Conservation (phyloP, 23 tunicate species). For the Oikopleura vanhoeffeni region DNA sequence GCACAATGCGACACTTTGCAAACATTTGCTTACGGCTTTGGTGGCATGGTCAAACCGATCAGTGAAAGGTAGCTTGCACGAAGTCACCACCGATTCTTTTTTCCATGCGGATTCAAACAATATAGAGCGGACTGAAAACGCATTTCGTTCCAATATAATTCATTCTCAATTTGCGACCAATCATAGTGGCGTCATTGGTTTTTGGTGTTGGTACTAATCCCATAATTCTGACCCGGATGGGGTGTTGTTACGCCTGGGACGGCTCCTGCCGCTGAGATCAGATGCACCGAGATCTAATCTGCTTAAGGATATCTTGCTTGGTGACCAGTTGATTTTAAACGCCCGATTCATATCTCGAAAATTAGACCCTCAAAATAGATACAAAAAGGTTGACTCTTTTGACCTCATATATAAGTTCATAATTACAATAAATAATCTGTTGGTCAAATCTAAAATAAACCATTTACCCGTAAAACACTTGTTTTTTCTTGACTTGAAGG, state of each 20-base stretch:
- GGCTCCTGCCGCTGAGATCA: background rate
- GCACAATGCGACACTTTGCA: background rate
- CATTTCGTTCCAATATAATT: background rate
- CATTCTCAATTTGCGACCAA: background rate
- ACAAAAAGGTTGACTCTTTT: too few species aligned
- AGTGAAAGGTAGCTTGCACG: background rate
- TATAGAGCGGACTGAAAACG: background rate
- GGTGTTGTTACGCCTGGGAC: background rate
- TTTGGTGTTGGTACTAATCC: background rate
- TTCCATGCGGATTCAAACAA: background rate
- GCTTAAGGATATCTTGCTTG: background rate
- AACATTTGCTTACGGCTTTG: background rate
- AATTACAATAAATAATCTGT: too few species aligned
- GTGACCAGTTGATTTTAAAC: background rate
- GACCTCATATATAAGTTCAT: too few species aligned
- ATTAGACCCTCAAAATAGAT: too few species aligned
- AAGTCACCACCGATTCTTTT: background rate
- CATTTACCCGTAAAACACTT: too few species aligned
- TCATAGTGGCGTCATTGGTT: background rate
- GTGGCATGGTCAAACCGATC: background rate
- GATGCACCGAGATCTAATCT: background rate
- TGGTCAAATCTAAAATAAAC: too few species aligned
- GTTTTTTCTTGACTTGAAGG: too few species aligned
- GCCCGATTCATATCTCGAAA: background rate
- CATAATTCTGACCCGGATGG: background rate